A percentile compares a stretch with the other conserved stretches of the same genome.
phyloP scores from a whole-genome alignment of 2,113 vertebrate genomes.

The Upupa epops region DNA sequence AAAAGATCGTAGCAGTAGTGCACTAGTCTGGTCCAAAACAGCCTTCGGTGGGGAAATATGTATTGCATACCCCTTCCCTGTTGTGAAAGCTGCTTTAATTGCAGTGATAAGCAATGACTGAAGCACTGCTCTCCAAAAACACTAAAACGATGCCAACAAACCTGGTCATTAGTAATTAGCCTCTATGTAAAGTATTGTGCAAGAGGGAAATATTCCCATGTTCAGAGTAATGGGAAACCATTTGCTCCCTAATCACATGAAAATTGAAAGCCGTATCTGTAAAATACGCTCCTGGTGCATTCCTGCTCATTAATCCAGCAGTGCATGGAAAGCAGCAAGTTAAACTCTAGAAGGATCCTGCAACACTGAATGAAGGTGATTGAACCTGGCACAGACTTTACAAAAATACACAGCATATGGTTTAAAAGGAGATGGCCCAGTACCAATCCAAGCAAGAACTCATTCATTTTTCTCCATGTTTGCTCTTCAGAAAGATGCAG shows the following conservation, averaged over 20 bases:
- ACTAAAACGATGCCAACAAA: background rate
- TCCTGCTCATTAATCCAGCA: background rate
- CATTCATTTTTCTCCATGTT: slow-evolving; percentile 58
- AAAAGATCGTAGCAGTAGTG: background rate
- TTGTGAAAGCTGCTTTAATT: slow-evolving; percentile 38
- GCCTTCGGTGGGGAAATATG: background rate
- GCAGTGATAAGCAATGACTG: slow-evolving; percentile 3
- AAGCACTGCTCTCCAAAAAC: slow-evolving; percentile 46
- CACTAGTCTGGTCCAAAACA: slow-evolving; percentile 22
- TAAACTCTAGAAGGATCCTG: slow-evolving; percentile 34
- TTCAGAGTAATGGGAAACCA: background rate
- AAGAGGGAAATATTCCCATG: slow-evolving; percentile 36
- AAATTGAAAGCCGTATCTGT: slow-evolving; percentile 40
- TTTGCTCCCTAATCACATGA: background rate
- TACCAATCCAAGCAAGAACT: slow-evolving; percentile 43
- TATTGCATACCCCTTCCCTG: background rate
- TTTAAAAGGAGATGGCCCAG: slow-evolving; percentile 50
- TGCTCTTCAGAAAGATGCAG: slow-evolving; percentile 39
- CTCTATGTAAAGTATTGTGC: background rate
- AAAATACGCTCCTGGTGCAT: background rate
- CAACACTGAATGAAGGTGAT: slow-evolving; percentile 34
- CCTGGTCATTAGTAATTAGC: slow-evolving; percentile 37
- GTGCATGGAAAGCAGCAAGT: background rate
- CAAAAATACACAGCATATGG: slow-evolving; percentile 58
- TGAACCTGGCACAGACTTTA: slow-evolving; percentile 47